Base-by-base conservation (phyloP, 2,797 vertebrate genomes). In the Epinephelus coioides region DNA sequence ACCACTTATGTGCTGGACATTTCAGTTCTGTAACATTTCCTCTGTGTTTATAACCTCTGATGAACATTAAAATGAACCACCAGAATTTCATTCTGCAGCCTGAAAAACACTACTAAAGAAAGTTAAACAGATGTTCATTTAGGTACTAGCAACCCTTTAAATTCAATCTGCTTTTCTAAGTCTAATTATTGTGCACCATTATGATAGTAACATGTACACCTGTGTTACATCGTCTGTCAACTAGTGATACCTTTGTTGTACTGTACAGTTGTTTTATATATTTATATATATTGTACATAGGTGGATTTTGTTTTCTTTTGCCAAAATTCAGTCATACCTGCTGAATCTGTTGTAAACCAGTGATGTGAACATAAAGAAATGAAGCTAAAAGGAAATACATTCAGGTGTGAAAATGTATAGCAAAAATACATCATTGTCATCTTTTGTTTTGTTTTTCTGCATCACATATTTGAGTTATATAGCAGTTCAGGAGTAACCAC, bases 311-410 rank as follows among this genome's bases (percentile, higher is more conserved):
- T 67, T 62, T 55, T 53, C 0, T 59, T 72, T 63, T 76, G 63
- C 53, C 50, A 79, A 49, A 61, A 34, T 66, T 77, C 61, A 63
- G n/a, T 66, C 7, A 19, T 75, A 14, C 27, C 49, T 34, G 34
- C 34, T 65, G 8, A 63, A 44, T 27, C 10, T 76, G 55, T 55
- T 79, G 62, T 82, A 50, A 75, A 65, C 21, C 55, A 61, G 43
- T n/a, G 17, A 4, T 65, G 66, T 85, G 17, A 65, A 69, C 15
- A 40, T 62, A 14, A 44, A 76, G 73, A 79, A 73, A 63, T 67
- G 57, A 78, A 51, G 25, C n/a, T 21, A 1, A 47, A 44, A 66
- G 8, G 34, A 34, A 61, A 21, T 40, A 60, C 3, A 21, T 19
- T 72, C 44, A 51, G 15, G 8, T 60, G 40, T 21, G n/a, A 43